Percentiles rank a stretch among this genome's conserved stretches.
Evolutionary conservation across 2,797 vertebrate genomes (phyloP).

Genomic region (Enteromius anoplus): DNA sequence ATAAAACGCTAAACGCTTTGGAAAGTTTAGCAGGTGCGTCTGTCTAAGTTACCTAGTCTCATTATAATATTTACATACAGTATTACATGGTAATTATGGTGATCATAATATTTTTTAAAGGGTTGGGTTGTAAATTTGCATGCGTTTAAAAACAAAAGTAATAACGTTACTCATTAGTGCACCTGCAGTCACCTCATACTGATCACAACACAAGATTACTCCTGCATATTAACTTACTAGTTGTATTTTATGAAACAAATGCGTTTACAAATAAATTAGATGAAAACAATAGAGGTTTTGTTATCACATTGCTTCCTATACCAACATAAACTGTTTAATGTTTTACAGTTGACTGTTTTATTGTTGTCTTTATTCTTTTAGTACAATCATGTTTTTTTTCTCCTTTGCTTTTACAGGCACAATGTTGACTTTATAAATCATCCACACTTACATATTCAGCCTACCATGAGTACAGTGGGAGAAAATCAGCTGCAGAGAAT

Average conservation of each 20-base stretch:
- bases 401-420: slow-evolving; percentile 37
- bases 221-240: background rate
- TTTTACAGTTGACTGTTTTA: background rate
- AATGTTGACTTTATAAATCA: slow-evolving; percentile 37
- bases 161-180: background rate
- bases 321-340: background rate
- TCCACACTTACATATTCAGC: slow-evolving; percentile 46
- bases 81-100: too few species aligned
- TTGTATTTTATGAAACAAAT: background rate
- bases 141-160: slow-evolving; percentile 6
- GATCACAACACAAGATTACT: background rate
- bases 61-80: background rate
- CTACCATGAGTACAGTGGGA: slow-evolving; percentile 81
- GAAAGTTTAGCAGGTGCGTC: slow-evolving; percentile 29
- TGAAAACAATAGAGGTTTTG: background rate
- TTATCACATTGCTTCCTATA: background rate
- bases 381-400: background rate
- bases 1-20: background rate
- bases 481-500: slow-evolving; percentile 94
- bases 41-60: background rate
- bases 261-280: background rate
- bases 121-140: background rate
- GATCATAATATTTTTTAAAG: background rate
- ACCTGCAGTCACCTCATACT: background rate
- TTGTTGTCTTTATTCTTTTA: slow-evolving; percentile 17